These are phyloP conservation scores for Perdix hodgsoniae DNA, from an alignment of 2,797 vertebrate genomes.

Conservation along the genomic window DNA sequence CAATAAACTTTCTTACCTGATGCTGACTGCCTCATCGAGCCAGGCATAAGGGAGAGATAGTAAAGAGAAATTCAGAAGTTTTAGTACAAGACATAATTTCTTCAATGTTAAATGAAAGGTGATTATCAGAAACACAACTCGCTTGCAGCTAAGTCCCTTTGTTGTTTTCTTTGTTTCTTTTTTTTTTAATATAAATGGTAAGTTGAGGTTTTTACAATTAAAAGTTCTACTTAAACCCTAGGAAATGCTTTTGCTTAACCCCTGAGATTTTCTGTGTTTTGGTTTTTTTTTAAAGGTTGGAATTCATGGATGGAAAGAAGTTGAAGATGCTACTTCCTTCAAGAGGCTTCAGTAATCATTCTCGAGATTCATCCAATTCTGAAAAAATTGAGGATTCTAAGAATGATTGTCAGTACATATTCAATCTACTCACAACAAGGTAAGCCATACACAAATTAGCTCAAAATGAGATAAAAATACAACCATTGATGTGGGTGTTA, in stretches of 20 bases:
- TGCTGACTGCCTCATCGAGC: constrained; percentile 85
- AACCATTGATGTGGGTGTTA: background rate
- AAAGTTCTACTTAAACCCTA: background rate
- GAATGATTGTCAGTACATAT: background rate
- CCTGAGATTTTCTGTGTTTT: background rate
- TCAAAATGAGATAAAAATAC: background rate
- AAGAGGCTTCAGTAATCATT: background rate
- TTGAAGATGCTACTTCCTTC: background rate
- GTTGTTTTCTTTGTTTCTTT: too few species aligned
- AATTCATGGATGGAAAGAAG: background rate
- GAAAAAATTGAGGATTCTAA: background rate
- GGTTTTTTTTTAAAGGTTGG: background rate
- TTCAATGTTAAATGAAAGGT: constrained; percentile 8
- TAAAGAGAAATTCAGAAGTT: constrained; percentile 80
- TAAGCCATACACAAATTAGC: background rate
- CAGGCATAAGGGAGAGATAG: constrained; percentile 89
- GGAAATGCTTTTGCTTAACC: background rate
- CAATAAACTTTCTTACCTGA: constrained; percentile 88
- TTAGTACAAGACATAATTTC: constrained; percentile 38
- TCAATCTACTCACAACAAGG: background rate
- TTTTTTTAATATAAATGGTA: background rate
- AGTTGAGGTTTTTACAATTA: background rate
- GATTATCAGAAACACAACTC: too few species aligned
- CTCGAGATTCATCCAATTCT: background rate
- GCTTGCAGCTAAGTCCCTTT: background rate